Evolutionary conservation across 2,113 vertebrate genomes (phyloP), one percentile per base, ranked within the genome.

Genomic region (Zosterops hypoxanthus): DNA sequence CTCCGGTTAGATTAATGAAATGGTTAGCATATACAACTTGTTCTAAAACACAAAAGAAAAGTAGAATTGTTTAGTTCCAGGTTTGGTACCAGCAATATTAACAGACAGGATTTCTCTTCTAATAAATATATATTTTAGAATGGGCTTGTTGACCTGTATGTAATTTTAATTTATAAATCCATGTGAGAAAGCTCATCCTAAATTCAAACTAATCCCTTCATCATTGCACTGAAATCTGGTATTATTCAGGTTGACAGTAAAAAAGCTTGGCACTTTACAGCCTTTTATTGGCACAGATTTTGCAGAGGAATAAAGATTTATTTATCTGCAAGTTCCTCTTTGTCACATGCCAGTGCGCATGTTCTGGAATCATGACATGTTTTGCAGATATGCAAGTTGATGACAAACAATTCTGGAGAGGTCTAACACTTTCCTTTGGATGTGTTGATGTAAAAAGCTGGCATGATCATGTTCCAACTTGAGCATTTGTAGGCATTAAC

Each of bases 21-120:
- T 98, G 97, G 97, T 99, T 98, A 83, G 99, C 98, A 89, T 99
- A 99, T 34, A 99, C 97, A 91, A 99, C 98, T 98, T 99, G 98
- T 96, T 99, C 99, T 99, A 97, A 92, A 95, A 91, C 31, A 91
- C 24, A 94, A 63, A 94, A 92, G 33, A 90, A 90, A 92, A 84
- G 72, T 8, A 91, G 42, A 86, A 64, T 18, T 81, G 69, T 42
- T 97, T 89, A 95, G 64, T 92, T 80, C 16, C 39, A 60, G 47
- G 14, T 61, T 56, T 90, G 25, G 29, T 57, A 92, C 60, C 60
- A 94, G 19, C 18, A 52, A 80, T 39, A 90, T 8, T 89, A 75
- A 94, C 15, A 81, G 18, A 52, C 2, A 49, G 39, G 33, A 86
- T 44, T 33, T 21, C n/a, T 34, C 44, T 49, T 52, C 49, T 33